Evolutionary conservation across 1,140 invertebrate species (phyloP).

Genomic region (Popillia japonica): DNA sequence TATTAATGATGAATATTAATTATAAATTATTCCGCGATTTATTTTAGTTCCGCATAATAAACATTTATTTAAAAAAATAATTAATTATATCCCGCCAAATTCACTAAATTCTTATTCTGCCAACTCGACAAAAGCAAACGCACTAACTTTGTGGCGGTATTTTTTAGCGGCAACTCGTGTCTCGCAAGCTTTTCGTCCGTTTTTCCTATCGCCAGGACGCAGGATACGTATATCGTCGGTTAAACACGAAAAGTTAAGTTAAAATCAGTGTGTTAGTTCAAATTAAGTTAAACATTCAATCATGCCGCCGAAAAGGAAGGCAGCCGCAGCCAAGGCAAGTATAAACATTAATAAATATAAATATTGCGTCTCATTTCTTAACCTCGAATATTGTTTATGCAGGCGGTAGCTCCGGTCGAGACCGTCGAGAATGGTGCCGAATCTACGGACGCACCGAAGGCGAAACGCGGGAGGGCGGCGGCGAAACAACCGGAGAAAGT

Average conservation of each 20-base stretch:
- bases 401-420: background rate
- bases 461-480: background rate
- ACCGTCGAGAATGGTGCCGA: background rate
- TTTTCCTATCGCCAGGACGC: too few species aligned
- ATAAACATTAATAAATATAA: background rate
- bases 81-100: background rate
- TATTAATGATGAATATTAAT: too few species aligned
- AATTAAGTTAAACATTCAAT: background rate
- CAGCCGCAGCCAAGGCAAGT: slow-evolving; percentile 25
- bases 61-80: background rate
- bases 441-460: background rate
- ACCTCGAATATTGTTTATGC: background rate
- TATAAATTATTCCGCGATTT: too few species aligned
- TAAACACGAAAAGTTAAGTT: background rate
- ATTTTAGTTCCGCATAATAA: too few species aligned
- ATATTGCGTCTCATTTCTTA: background rate
- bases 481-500: background rate
- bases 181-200: background rate
- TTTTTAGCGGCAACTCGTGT: slow-evolving; percentile 37
- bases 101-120: background rate
- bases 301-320: slow-evolving; percentile 40
- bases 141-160: slow-evolving; percentile 34
- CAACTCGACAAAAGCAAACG: background rate
- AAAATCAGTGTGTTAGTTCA: background rate
- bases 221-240: too few species aligned